phyloP scores from a whole-genome alignment of 2,888 invertebrate genomes.

The Seira ritae region DNA sequence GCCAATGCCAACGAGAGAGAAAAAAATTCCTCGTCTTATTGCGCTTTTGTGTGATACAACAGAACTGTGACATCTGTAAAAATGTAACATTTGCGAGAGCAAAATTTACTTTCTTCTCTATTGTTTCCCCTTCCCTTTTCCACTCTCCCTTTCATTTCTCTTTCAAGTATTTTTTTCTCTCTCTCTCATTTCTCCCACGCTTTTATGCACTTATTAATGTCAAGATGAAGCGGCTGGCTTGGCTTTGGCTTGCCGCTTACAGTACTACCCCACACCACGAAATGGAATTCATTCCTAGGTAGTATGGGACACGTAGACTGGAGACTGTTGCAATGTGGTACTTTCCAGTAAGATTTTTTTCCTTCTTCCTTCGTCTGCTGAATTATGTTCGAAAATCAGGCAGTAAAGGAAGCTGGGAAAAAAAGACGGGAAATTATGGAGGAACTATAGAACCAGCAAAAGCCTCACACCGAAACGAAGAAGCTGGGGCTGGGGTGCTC shows the following conservation, averaged over 20 bases:
- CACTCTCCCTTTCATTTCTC: constrained; percentile 17
- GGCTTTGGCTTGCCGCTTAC: too few species aligned
- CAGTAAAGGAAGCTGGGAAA: too few species aligned
- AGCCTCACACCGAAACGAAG: too few species aligned
- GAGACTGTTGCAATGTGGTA: constrained; percentile 41
- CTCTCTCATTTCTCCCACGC: constrained; percentile 27
- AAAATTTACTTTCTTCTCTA: constrained; percentile 50
- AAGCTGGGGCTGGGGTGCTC: not conserved
- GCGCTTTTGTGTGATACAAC: constrained; percentile 2
- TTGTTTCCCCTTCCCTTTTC: not conserved
- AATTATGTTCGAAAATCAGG: too few species aligned
- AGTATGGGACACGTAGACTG: constrained; percentile 6
- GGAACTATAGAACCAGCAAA: too few species aligned
- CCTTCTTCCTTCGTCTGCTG: not conserved
- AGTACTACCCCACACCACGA: too few species aligned
- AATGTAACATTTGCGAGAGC: constrained; percentile 54
- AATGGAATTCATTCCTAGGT: constrained; percentile 24
- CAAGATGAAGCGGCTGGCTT: constrained; percentile 40
- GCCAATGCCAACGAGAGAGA: constrained; percentile 46
- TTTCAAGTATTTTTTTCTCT: not conserved
- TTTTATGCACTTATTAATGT: constrained; percentile 56
- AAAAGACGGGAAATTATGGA: too few species aligned
- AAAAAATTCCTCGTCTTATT: constrained; percentile 6
- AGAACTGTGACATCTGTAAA: constrained; percentile 57
- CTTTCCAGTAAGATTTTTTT: constrained; percentile 13